phyloP scores from a whole-genome alignment of 2,113 vertebrate species.

The Dicentrarchus labrax region DNA sequence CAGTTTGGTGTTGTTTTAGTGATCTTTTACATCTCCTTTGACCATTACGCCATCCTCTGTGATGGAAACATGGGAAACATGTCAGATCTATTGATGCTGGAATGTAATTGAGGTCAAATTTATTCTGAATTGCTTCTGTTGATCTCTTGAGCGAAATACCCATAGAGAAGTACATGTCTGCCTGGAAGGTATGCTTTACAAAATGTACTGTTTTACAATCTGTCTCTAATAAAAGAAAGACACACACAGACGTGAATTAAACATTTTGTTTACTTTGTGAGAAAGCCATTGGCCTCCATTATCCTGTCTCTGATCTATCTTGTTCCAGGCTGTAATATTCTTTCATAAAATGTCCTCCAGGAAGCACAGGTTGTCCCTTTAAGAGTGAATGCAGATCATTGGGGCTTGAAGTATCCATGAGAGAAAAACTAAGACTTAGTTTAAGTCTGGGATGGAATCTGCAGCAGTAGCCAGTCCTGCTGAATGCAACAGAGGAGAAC shows the following conservation, averaged over 20 bases:
- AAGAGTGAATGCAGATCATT: constrained; percentile 35
- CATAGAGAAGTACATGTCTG: constrained; percentile 35
- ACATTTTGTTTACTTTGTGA: constrained; percentile 51
- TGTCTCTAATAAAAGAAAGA: constrained; percentile 39
- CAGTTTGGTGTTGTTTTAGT: constrained; percentile 45
- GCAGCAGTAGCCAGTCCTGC: constrained; percentile 38
- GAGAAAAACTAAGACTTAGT: constrained; percentile 34
- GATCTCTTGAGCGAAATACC: constrained; percentile 47
- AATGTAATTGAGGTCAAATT: constrained; percentile 29
- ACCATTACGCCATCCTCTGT: constrained; percentile 5
- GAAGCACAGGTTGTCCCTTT: constrained; percentile 30
- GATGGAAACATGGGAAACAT: constrained; percentile 24
- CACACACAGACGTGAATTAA: background rate
- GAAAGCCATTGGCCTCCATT: constrained; percentile 22
- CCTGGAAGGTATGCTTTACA: constrained; percentile 18
- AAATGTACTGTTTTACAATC: constrained; percentile 48
- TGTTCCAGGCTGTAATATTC: constrained; percentile 45
- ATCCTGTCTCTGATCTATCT: constrained; percentile 23
- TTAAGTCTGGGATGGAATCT: constrained; percentile 26
- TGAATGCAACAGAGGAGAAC: constrained; percentile 59
- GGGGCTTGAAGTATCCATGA: constrained; percentile 37
- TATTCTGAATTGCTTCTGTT: constrained; percentile 22
- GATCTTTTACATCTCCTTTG: constrained; percentile 42
- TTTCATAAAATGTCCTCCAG: constrained; percentile 33
- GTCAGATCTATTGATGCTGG: constrained; percentile 45